Base-by-base conservation (phyloP, 2,113 vertebrate species). In the Columba livia region DNA sequence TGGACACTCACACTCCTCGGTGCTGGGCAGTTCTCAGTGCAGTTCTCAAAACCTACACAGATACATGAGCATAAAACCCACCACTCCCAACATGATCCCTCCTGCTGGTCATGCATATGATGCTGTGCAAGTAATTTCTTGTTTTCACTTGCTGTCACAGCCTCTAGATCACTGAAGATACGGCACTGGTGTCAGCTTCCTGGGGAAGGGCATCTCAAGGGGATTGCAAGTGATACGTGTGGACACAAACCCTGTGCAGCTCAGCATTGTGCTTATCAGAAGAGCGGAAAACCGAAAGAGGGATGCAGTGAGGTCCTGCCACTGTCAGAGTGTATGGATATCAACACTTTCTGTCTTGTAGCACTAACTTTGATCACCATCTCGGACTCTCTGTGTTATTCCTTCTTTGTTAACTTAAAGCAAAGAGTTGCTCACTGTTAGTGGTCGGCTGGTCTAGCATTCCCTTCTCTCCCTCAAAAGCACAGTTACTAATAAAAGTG, bases 201-300 rank as follows among this genome's bases (percentile, higher is more conserved):
- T 34, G 50, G 36, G 34, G 58, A 85, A 89, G 73, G 66, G 24
- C 62, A 47, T 54, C 18, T 23, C 64, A 85, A 93, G 84, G 84
- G 79, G 81, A 18, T 28, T 56, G 61, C 28, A 48, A 85, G n/a
- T 24, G 20, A 0, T 8, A 2, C 0, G 0, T 40, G 34, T 19
- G 56, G 44, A 19, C 9, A 1, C 31, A 85, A 81, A 28, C 20
- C 23, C 26, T 29, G 21, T 38, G 15, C 4, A 15, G 47, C 56
- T 92, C 0, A 0, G 23, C 9, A 17, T 20, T 32, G 21, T 25
- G 65, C n/a, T 86, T 81, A 28, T 40, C 56, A 18, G 88, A 58
- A 65, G 34, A 61, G 44, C 36, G 10, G 15, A 54, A 2, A 53
- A 58, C 44, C 23, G 9, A 29, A 74, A 74, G 71, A 79, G 36